These are phyloP conservation scores for Nasonia oneida DNA, from an alignment of 2,888 invertebrate species.

Conservation along the genomic window DNA sequence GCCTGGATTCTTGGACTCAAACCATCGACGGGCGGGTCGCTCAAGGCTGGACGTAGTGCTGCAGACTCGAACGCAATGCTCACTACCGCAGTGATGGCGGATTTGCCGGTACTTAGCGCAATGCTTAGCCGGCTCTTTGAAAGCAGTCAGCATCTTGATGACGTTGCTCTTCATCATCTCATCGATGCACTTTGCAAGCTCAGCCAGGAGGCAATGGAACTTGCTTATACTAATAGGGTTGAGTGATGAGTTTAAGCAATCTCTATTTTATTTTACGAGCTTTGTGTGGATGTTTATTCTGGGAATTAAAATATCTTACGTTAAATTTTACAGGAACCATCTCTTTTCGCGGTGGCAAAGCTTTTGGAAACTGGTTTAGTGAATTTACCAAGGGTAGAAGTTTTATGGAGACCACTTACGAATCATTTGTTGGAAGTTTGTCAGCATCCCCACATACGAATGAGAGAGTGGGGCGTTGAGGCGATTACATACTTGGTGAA, in stretches of 20 bases:
- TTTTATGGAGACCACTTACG: constrained; percentile 96
- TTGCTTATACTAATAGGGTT: constrained; percentile 95
- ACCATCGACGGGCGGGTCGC: constrained; percentile 95
- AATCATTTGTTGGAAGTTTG: constrained; percentile 98
- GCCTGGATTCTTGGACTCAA: constrained; percentile 98
- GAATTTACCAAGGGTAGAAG: constrained; percentile 95
- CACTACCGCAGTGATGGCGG: constrained; percentile 98
- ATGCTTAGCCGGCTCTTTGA: constrained; percentile 97
- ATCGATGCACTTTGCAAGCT: constrained; percentile 98
- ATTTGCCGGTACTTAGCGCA: constrained; percentile 92
- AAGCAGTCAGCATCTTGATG: constrained; percentile 95
- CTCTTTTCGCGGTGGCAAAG: constrained; percentile 97
- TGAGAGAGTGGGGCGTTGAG: constrained; percentile 99
- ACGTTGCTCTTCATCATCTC: constrained; percentile 96
- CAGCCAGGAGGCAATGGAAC: constrained; percentile 97
- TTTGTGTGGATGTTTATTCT: neutral
- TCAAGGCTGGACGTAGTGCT: constrained; percentile 90
- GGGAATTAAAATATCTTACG: neutral
- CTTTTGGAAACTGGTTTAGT: constrained; percentile 98
- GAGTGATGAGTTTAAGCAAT: constrained; percentile 68
- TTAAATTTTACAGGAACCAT: constrained; percentile 88
- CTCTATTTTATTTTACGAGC: neutral
- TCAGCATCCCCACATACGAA: constrained; percentile 95
- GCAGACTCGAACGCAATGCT: constrained; percentile 92
- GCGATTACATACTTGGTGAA: constrained; percentile 96